Conservation (phyloP, 2,113 vertebrate species). For the Gavialis gangeticus region DNA sequence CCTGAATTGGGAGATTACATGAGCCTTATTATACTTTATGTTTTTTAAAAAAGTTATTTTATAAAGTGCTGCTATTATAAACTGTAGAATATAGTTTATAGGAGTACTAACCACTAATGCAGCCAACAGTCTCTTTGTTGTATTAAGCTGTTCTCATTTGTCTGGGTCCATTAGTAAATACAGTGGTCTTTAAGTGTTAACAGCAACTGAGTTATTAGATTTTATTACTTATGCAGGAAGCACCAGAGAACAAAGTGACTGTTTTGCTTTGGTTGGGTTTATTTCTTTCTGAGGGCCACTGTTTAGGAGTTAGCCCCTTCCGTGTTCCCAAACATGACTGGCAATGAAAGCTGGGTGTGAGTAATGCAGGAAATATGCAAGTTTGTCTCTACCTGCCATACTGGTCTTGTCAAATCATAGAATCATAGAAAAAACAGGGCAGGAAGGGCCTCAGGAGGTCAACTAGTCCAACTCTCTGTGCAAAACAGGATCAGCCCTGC, state of each 20-base stretch:
- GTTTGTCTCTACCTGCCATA: not conserved
- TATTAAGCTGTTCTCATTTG: constrained; percentile 70
- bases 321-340: not conserved
- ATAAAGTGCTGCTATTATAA: constrained; percentile 67
- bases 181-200: constrained; percentile 72
- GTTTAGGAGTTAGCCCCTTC: constrained; percentile 53
- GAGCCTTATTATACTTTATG: constrained; percentile 49
- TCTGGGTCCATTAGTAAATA: constrained; percentile 72
- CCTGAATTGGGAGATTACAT: constrained; percentile 14
- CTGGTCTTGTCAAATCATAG: not conserved
- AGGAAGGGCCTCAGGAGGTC: too few species aligned
- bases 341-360: not conserved
- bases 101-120: constrained; percentile 67
- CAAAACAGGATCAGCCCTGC: too few species aligned
- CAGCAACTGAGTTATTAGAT: constrained; percentile 65
- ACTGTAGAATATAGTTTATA: constrained; percentile 66
- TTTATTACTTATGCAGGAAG: constrained; percentile 67
- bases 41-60: constrained; percentile 60
- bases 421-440: too few species aligned
- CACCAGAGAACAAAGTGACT: constrained; percentile 57
- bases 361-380: not conserved
- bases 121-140: constrained; percentile 62
- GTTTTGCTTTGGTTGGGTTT: constrained; percentile 43
- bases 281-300: constrained; percentile 55
- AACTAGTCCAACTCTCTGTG: too few species aligned